Percentiles rank a stretch among this genome's conserved stretches.
phyloP scores from a whole-genome alignment of 2,797 vertebrate genomes.

The Cottoperca gobio region DNA sequence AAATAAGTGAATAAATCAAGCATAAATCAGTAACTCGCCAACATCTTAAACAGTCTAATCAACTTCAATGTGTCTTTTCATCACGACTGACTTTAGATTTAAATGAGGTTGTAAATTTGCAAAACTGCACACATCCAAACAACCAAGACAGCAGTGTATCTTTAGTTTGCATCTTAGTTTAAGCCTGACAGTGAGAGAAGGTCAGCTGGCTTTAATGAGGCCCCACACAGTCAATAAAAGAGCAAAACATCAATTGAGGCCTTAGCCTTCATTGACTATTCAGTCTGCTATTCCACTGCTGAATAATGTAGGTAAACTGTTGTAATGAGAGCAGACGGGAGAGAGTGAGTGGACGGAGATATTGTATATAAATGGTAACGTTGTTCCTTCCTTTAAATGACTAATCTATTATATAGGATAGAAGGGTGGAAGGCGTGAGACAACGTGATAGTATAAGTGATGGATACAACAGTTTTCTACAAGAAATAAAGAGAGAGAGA shows the following conservation, averaged over 20 bases:
- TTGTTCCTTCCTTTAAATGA: neutral
- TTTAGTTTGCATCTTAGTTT: slow-evolving; percentile 27
- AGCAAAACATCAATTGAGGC: slow-evolving; percentile 36
- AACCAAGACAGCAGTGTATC: slow-evolving; percentile 12
- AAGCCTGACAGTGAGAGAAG: slow-evolving; percentile 4
- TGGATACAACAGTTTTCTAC: slow-evolving; percentile 19
- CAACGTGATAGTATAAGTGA: slow-evolving; percentile 14
- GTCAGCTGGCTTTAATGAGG: slow-evolving; percentile 35
- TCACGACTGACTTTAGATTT: neutral
- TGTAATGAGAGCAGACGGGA: neutral
- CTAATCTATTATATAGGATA: neutral
- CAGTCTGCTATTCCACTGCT: neutral
- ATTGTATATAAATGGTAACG: neutral
- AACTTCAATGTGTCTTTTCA: neutral
- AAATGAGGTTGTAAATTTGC: slow-evolving; percentile 5
- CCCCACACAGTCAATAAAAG: slow-evolving; percentile 32
- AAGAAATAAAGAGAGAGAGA: slow-evolving; percentile 18
- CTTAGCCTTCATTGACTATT: slow-evolving; percentile 34
- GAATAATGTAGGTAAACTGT: neutral
- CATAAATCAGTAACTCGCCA: neutral
- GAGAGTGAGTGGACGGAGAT: neutral
- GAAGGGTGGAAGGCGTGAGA: neutral
- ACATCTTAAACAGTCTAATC: neutral
- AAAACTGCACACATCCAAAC: neutral
- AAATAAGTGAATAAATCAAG: neutral